Evolutionary conservation across 2,888 invertebrate genomes (phyloP), one percentile per base, ranked within the genome.

Genomic region (Perizoma flavofasciatum): DNA sequence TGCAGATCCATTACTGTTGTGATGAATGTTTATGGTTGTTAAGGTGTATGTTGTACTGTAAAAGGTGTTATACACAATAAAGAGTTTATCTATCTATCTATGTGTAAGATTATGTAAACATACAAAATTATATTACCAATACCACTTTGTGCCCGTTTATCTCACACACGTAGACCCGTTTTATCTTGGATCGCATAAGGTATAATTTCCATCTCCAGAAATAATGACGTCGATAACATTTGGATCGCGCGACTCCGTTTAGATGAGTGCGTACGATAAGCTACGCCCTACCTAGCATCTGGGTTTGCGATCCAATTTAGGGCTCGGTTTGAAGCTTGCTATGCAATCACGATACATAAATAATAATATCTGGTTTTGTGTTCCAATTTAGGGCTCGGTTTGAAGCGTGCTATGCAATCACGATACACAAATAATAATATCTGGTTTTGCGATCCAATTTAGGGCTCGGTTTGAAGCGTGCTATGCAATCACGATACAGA

Each of bases 171-270:
- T 52, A 37, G n/a, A 47, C 46, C 50, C 46, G 33, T 34, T 37
- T 44, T 53, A 58, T 53, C 58, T 47, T 32, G 11, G 10, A 48
- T 51, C 37, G 44, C 51, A 49, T 59, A 55, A 33, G 57, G 66
- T 67, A 61, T 69, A 55, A 65, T 66, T 65, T 68, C 63, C 62
- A 65, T 61, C 59, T 63, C 54, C 45, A 39, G 51, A 55, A 57
- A 69, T 78, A 79, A 77, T 72, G 65, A 64, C 63, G 63, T 68
- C 68, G 77, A 78, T 78, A 78, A 75, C 73, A 71, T 72, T 77
- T 54, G 69, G 66, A 66, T 69, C 69, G 68, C 64, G 66, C 69
- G 68, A 63, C 68, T 60, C 66, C 49, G 65, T 75, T 67, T 41
- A 71, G 78, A 75, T 79, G 61, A 65, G 61, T 68, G 64, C 45